Evolutionary conservation across 2,797 vertebrate species (phyloP), one percentile per base, ranked within the genome.

Genomic region (Petrocephalus schoutedeni): DNA sequence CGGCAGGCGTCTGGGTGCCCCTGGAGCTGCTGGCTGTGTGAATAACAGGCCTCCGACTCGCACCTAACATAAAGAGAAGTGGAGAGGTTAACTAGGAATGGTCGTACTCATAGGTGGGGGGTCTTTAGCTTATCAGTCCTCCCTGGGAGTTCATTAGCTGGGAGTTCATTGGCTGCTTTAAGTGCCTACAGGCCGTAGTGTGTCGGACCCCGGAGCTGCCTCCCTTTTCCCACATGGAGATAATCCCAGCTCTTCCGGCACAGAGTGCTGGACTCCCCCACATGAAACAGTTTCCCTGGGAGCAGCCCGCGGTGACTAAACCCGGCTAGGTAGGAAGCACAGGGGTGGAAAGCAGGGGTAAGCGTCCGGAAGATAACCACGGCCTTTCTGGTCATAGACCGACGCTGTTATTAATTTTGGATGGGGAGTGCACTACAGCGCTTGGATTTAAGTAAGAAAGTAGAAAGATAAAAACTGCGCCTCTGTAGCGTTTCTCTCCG

Each of bases 231-330:
- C n/a, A 16, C 14, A 80, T 14, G 14, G 71, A 51, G 67, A 86
- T 89, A 83, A 89, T 53, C 86, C 36, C 71, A 32, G 71, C 71
- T 32, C 71, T 36, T 19, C 71, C 71, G 16, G 71, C 28, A 45
- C 32, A 74, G 12, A 19, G 5, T 1, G 16, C 28, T 74, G 32
- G 1, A 36, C 36, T 32, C 71, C 71, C 5, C 71, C 71, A 14
- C 67, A 71, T 71, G 86, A 89, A 89, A 90, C 86, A 56, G 88
- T 90, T 90, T 90, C 89, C 56, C 56, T 0, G 77, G 85, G 12
- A 82, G 61, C 77, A 57, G 28, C 49, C 41, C 71, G 67, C 89
- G 89, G 89, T 77, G 86, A 91, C 89, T 90, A 89, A 91, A 85
- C 90, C 86, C 12, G 6, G 71, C 89, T 84, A 32, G 2, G 21